These are phyloP conservation scores for Acleris holmiana DNA, from an alignment of 2,888 invertebrate genomes.

Conservation along the genomic window DNA sequence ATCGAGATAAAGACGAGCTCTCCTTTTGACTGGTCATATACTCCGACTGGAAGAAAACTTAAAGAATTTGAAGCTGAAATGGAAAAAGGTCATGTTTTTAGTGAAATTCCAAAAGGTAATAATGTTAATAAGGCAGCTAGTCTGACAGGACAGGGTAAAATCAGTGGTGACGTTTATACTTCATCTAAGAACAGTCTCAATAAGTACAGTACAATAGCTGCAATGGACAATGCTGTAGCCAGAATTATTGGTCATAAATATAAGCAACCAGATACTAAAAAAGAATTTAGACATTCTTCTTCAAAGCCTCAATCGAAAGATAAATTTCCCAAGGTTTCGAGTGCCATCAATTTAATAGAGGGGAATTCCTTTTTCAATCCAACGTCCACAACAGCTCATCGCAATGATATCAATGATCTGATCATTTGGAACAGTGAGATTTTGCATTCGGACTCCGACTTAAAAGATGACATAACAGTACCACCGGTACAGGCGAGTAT, in stretches of 20 bases:
- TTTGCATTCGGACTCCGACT: slow-evolving; percentile 47
- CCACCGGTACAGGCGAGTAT: not conserved
- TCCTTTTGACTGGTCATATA: too few relatives aligned
- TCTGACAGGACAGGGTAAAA: not conserved
- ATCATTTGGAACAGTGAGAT: slow-evolving; percentile 60
- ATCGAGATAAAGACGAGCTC: slow-evolving; percentile 27
- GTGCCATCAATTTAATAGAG: too few relatives aligned
- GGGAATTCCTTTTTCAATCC: not conserved
- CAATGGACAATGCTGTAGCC: too few relatives aligned
- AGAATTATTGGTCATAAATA: too few relatives aligned
- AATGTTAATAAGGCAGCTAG: not conserved
- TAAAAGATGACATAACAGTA: not conserved
- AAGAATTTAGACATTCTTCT: too few relatives aligned
- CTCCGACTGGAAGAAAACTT: too few relatives aligned
- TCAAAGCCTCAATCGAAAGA: too few relatives aligned
- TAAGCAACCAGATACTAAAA: too few relatives aligned
- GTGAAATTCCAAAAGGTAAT: not conserved
- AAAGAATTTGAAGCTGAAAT: not conserved
- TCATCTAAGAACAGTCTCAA: too few relatives aligned
- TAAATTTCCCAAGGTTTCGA: not conserved
- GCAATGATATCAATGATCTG: slow-evolving; percentile 59
- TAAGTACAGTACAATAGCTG: too few relatives aligned
- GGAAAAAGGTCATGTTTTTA: not conserved
- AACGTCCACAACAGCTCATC: slow-evolving; percentile 38
- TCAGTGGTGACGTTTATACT: not conserved